Percentiles rank a stretch among this genome's conserved stretches.
Evolutionary conservation across 1,140 invertebrate genomes (phyloP).

Genomic region (Riptortus pedestris): DNA sequence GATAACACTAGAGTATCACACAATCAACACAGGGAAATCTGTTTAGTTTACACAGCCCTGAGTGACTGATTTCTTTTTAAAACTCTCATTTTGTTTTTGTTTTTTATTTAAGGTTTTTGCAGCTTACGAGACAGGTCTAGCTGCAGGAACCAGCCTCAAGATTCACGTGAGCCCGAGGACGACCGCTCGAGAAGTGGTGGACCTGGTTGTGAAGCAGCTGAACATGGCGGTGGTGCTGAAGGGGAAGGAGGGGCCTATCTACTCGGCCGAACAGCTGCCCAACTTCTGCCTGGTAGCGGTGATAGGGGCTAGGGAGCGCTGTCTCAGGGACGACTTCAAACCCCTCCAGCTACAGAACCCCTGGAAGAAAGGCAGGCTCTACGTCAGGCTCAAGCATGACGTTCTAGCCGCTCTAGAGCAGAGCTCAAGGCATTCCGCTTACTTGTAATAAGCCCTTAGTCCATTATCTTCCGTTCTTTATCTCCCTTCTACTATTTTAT

Average conservation of each 20-base stretch:
- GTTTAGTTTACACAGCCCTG: too few species aligned
- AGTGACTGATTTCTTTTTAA: not conserved
- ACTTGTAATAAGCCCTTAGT: constrained; percentile 24
- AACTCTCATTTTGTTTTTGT: not conserved
- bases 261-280: constrained; percentile 61
- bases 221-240: constrained; percentile 85
- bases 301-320: constrained; percentile 81
- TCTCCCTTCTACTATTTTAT: not conserved
- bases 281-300: constrained; percentile 91
- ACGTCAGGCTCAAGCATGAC: constrained; percentile 75
- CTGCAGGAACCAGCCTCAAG: constrained; percentile 81
- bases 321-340: constrained; percentile 84
- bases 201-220: constrained; percentile 84
- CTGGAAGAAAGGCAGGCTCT: constrained; percentile 85
- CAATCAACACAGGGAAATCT: too few species aligned
- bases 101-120: constrained; percentile 60
- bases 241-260: constrained; percentile 73
- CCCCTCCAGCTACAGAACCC: constrained; percentile 86
- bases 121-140: constrained; percentile 87
- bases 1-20: too few species aligned
- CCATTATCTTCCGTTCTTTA: not conserved
- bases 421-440: constrained; percentile 32
- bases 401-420: constrained; percentile 77
- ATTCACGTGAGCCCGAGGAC: constrained; percentile 83
- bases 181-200: constrained; percentile 84